Evolutionary conservation across 2,888 invertebrate genomes (phyloP), one percentile per base, ranked within the genome.

Genomic region (Stenchaetothrips biformis): DNA sequence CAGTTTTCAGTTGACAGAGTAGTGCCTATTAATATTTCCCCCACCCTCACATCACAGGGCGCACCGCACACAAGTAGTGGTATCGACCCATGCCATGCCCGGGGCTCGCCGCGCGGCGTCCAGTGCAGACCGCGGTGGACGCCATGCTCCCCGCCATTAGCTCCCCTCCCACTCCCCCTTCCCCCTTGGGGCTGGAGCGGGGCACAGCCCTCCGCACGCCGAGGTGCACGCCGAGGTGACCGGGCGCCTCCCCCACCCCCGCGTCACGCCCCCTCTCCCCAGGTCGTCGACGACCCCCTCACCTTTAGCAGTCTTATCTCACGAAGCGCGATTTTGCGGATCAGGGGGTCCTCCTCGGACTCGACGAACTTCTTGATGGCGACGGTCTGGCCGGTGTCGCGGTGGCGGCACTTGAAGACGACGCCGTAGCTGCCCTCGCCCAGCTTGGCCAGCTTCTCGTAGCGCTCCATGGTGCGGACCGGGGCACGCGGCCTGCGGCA

Each of bases 351-450:
- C 86, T 98, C 97, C 87, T 98, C 98, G 81, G 96, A 96, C 88
- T 98, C 98, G 16, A 97, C 94, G 87, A 98, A 98, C 87, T 98
- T 95, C 88, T 98, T 98, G 82, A 98, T 96, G 77, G 98, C 98
- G 77, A 98, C 98, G 81, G 97, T 90, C 86, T 96, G 95, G 25
- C 98, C 96, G 1, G 95, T 96, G 85, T 98, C 98, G 82, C 96
- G 91, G 88, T 98, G 97, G 81, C 95, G 92, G 87, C 98, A 98
- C 87, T 98, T 98, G 89, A 97, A 97, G 83, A 98, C 98, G 85
- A 98, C 92, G 18, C 97, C 97, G 88, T 97, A 97, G 84, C 95
- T 96, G 80, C 97, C 98, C 89, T 98, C 98, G 83, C 98, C 98
- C 79, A 98, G 91, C 85, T 97, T 94, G 81, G 94, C 94, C 80